A percentile compares a stretch with the other conserved stretches of the same genome.
These are phyloP conservation scores for Oncorhynchus keta DNA, from an alignment of 2,113 vertebrate species.

Conservation along the genomic window DNA sequence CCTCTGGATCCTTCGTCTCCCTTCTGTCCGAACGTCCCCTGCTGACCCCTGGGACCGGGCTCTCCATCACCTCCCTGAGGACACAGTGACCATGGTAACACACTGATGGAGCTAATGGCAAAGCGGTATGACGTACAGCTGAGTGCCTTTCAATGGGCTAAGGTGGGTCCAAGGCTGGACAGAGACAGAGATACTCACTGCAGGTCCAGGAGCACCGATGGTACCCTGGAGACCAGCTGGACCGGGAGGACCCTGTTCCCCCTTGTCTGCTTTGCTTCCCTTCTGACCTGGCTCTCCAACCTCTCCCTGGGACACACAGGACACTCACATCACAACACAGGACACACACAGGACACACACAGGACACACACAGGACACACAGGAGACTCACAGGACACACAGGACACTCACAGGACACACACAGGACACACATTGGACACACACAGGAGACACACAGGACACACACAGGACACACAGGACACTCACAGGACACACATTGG, in stretches of 20 bases:
- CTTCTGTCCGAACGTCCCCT: conserved; percentile 98
- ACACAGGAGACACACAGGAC: no score
- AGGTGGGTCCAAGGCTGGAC: not conserved
- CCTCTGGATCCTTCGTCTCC: conserved; percentile 95
- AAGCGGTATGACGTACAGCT: not conserved
- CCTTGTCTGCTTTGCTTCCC: conserved; percentile 95
- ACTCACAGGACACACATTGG: no score
- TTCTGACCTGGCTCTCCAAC: conserved; percentile 96
- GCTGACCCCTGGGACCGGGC: conserved; percentile 91
- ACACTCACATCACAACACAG: no score
- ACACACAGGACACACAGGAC: no score
- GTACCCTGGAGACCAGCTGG: conserved; percentile 90
- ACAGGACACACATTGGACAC: no score
- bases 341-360: no score
- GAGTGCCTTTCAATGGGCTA: no score
- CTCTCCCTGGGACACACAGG: conserved; percentile 81
- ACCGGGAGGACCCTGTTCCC: conserved; percentile 95
- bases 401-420: no score
- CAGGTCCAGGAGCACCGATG: conserved; percentile 91
- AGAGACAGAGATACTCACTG: conserved; percentile 79
- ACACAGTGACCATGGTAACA: conserved; percentile 30
- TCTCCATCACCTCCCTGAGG: conserved; percentile 93
- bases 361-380: no score
- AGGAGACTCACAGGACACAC: no score
- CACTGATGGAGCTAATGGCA: conserved; percentile 6